Percentiles rank a stretch among this genome's conserved stretches.
Evolutionary conservation across 2,888 invertebrate species (phyloP).

Genomic region (Plusia festucae): DNA sequence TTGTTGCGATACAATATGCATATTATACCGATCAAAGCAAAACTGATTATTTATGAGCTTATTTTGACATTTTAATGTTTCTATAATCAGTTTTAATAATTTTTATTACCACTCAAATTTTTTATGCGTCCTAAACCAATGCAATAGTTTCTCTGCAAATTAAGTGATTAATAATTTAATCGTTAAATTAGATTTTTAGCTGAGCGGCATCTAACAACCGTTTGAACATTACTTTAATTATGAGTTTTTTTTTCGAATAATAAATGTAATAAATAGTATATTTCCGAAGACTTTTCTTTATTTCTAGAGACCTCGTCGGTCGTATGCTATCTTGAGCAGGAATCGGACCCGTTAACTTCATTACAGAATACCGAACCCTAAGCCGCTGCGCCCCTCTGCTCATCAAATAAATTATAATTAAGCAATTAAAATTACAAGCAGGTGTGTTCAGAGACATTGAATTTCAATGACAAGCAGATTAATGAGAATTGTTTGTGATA

Average conservation of each 20-base stretch:
- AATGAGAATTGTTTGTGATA: slow-evolving; percentile 34
- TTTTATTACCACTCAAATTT: not conserved
- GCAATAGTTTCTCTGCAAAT: not conserved
- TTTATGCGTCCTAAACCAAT: not conserved
- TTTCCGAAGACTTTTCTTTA: too few relatives aligned
- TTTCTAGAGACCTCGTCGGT: not conserved
- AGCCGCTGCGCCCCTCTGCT: slow-evolving; percentile 5
- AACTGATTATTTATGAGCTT: not conserved
- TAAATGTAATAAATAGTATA: too few relatives aligned
- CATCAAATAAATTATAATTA: slow-evolving; percentile 40
- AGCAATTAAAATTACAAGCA: slow-evolving; percentile 47
- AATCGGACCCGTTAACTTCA: not conserved
- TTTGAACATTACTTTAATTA: not conserved
- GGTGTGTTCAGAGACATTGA: slow-evolving; percentile 46
- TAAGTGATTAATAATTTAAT: not conserved
- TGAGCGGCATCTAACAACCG: not conserved
- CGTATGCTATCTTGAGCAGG: not conserved
- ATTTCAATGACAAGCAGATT: slow-evolving; percentile 48
- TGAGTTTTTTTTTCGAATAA: too few relatives aligned
- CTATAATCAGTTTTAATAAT: not conserved
- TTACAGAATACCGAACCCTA: not conserved
- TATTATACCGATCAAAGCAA: slow-evolving; percentile 2
- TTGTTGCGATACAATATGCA: slow-evolving; percentile 13
- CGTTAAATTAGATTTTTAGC: not conserved
- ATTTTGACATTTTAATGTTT: not conserved